Base-by-base conservation (phyloP, 2,113 vertebrate species). In the Gorsachius goisagi region DNA sequence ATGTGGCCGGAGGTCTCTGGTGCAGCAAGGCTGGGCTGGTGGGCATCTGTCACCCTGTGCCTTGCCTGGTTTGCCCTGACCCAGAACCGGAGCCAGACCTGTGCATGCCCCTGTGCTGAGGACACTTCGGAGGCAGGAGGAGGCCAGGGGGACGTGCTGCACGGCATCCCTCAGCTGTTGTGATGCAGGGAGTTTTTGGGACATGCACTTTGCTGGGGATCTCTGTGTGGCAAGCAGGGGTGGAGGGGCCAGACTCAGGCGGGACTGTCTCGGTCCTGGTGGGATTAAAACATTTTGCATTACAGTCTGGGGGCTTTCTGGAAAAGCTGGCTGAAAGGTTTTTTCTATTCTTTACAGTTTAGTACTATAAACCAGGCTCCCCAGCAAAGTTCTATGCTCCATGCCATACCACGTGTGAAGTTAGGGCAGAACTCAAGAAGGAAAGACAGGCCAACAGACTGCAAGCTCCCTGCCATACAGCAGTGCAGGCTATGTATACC, bases 401-500 rank as follows among this genome's bases (percentile, higher is more conserved):
- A 18, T 0, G 1, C 13, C 16, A 17, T 44, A 69, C n/a, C 17
- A n/a, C 0, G 0, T 41, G 15, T 63, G 50, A 68, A 74, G 37
- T 53, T 68, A 78, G 39, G 32, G 44, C 37, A 53, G 71, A 86
- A 37, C 23, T 9, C 6, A 15, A 53, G 53, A 44, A 62, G 30
- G 6, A 83, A n/a, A 21, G 44, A 12, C 5, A 24, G 33, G 23
- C 45, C 21, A 28, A 9, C 0, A 0, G n/a, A 27, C 22, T 69
- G 32, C 27, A 23, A 55, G 64, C 30, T 64, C 64, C 15, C 15
- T 73, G 23, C 17, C 16, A 2, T 64, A 33, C 5, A 35, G 10
- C 39, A 22, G 7, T 66, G 39, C 12, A 44, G 19, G 41, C 44
- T 14, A 2, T 50, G 50, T 22, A 55, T 24, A 39, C 20, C 20